Evolutionary conservation across 1,140 invertebrate species (phyloP), one percentile per base, ranked within the genome.

Genomic region (Maconellicoccus hirsutus): DNA sequence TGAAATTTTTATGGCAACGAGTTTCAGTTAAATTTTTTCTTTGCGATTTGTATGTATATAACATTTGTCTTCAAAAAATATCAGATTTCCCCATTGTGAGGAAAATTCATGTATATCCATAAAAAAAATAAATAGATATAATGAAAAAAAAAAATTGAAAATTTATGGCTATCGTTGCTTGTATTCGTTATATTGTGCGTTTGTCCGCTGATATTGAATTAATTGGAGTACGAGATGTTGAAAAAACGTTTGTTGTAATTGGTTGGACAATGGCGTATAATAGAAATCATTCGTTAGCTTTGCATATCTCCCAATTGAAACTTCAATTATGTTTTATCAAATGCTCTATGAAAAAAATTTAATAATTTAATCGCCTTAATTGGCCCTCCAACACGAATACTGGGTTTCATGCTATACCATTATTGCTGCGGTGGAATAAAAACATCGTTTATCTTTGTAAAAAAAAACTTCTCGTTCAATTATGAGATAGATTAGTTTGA

Each of bases 261-360:
- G 42, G 42, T 52, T 19, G 42, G 42, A 52, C 42, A 52, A 52
- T 52, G n/a, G 42, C 42, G 42, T 19, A 52, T 52, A 52, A 52
- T 52, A 52, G 42, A 52, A 52, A 4, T 52, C 42, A 16, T 52
- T 52, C 42, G 42, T 52, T 52, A 52, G 42, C 42, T 52, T 52
- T 52, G 42, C 42, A 52, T 52, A 52, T 52, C 42, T 16, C 42
- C 6, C 42, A 52, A 52, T 52, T 52, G 42, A 52, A 52, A 52
- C 42, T 52, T 52, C 42, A 52, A 52, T 52, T 52, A 52, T 52
- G 42, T 52, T 52, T 52, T 52, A 52, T 52, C 42, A 52, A 52
- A 52, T 52, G n/a, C 42, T 6, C 42, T 52, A 52, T 19, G 42
- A 52, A 52, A 19, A n/a, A 33, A 52, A 52, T 52, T 52, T 52